Conservation (phyloP, 2,888 invertebrate genomes). For the Tetheella fluctuosa region DNA sequence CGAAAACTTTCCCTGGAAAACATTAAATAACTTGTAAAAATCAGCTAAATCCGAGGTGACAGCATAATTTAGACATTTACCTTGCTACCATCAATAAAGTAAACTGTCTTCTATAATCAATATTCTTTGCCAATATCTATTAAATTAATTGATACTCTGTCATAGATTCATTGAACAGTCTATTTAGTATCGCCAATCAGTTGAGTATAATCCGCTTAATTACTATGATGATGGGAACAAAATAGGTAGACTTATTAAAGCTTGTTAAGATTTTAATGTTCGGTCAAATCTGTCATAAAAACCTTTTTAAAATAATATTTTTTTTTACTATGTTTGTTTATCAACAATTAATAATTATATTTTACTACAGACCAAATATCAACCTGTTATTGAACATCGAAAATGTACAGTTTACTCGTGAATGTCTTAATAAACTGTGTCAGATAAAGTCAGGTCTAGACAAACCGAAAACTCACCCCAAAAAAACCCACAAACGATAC, state of each 20-base stretch:
- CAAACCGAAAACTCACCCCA: not conserved
- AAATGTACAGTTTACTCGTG: too few relatives aligned
- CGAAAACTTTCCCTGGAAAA: too few relatives aligned
- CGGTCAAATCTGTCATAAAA: too few relatives aligned
- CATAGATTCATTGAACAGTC: not conserved
- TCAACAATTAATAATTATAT: not conserved
- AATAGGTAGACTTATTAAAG: not conserved
- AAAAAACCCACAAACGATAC: not conserved
- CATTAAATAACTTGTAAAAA: too few relatives aligned
- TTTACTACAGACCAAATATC: too few relatives aligned
- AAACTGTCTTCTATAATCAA: not conserved
- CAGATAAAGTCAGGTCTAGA: not conserved
- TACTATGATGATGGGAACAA: not conserved
- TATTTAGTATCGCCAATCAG: conserved; percentile 8
- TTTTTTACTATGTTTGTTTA: too few relatives aligned
- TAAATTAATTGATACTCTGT: not conserved
- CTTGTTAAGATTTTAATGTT: not conserved
- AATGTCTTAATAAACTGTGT: not conserved
- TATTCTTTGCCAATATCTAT: conserved; percentile 1
- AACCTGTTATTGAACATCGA: too few relatives aligned
- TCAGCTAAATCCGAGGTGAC: too few relatives aligned
- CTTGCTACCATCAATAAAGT: not conserved
- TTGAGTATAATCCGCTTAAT: not conserved
- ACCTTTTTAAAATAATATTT: too few relatives aligned
- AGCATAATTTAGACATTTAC: not conserved